These are phyloP conservation scores for Acanthosoma haemorrhoidale DNA, from an alignment of 2,888 invertebrate genomes.

Conservation along the genomic window DNA sequence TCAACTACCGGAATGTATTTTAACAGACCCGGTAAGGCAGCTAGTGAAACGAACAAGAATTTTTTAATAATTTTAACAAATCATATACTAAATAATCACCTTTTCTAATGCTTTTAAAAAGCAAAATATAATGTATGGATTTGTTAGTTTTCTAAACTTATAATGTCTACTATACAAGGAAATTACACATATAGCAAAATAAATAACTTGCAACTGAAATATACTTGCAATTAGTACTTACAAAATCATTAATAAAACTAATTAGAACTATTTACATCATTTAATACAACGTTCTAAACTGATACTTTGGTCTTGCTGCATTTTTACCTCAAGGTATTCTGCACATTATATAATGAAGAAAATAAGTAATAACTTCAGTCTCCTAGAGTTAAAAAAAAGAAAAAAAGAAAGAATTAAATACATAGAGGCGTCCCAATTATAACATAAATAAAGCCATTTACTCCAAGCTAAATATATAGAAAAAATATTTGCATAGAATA, in stretches of 20 bases:
- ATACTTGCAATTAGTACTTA: conserved; percentile 17
- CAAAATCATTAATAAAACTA: conserved; percentile 15
- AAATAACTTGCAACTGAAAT: conserved; percentile 30
- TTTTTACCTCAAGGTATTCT: conserved; percentile 36
- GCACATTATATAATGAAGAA: conserved; percentile 32
- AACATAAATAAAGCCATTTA: conserved; percentile 8
- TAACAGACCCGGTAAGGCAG: conserved; percentile 19
- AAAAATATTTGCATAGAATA: conserved; percentile 16
- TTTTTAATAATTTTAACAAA: conserved; percentile 18
- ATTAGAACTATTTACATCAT: conserved; percentile 32
- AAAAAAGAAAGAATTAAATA: conserved; percentile 25
- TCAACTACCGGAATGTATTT: conserved; percentile 16
- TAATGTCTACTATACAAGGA: conserved; percentile 13
- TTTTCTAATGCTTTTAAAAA: conserved; percentile 20
- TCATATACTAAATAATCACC: not conserved
- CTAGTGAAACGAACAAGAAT: conserved; percentile 19
- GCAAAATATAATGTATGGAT: conserved; percentile 20
- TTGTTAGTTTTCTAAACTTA: conserved; percentile 18
- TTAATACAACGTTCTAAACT: conserved; percentile 29
- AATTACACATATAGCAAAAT: conserved; percentile 21
- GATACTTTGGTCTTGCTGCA: conserved; percentile 40
- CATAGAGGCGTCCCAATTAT: conserved; percentile 23
- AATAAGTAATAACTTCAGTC: conserved; percentile 35
- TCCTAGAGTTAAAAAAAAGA: conserved; percentile 34
- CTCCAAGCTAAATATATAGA: conserved; percentile 12